These are phyloP conservation scores for Pampus argenteus DNA, from an alignment of 2,797 vertebrate species.

Conservation along the genomic window DNA sequence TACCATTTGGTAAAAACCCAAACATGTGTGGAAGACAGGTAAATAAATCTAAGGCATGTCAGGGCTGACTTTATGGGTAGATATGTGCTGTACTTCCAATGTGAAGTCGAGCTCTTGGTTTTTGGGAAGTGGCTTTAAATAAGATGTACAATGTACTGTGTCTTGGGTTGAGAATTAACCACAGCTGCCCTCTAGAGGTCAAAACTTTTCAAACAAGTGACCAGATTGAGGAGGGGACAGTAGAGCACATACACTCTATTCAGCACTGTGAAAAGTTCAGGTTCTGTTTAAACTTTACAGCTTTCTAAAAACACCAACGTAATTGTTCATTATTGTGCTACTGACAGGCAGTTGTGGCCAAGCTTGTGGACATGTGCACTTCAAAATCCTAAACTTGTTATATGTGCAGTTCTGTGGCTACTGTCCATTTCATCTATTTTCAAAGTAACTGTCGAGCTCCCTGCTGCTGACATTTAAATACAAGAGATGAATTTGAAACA, in stretches of 20 bases:
- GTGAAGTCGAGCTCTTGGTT: slow-evolving; percentile 6
- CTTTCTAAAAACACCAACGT: neutral
- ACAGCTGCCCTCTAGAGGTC: slow-evolving; percentile 45
- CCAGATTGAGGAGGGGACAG: neutral
- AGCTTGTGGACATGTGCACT: slow-evolving; percentile 24
- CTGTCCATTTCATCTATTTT: slow-evolving; percentile 31
- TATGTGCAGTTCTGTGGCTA: slow-evolving; percentile 17
- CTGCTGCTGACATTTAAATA: slow-evolving; percentile 50
- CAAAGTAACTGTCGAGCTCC: slow-evolving; percentile 41
- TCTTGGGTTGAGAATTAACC: neutral
- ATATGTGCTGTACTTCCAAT: neutral
- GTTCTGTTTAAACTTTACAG: slow-evolving; percentile 3
- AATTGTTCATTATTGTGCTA: neutral
- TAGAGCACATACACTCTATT: neutral
- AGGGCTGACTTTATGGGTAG: neutral
- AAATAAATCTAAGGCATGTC: slow-evolving; percentile 27
- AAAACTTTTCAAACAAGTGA: slow-evolving; percentile 15
- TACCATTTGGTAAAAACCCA: slow-evolving; percentile 44
- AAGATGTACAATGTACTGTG: slow-evolving; percentile 10
- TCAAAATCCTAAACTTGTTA: slow-evolving; percentile 42
- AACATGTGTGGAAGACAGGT: slow-evolving; percentile 51
- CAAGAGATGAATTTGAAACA: slow-evolving; percentile 56
- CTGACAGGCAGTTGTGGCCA: slow-evolving; percentile 19
- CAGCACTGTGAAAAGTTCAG: neutral
- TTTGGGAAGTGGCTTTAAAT: slow-evolving; percentile 15